Evolutionary conservation across 2,113 vertebrate species (phyloP).

Genomic region (Grammomys surdaster): DNA sequence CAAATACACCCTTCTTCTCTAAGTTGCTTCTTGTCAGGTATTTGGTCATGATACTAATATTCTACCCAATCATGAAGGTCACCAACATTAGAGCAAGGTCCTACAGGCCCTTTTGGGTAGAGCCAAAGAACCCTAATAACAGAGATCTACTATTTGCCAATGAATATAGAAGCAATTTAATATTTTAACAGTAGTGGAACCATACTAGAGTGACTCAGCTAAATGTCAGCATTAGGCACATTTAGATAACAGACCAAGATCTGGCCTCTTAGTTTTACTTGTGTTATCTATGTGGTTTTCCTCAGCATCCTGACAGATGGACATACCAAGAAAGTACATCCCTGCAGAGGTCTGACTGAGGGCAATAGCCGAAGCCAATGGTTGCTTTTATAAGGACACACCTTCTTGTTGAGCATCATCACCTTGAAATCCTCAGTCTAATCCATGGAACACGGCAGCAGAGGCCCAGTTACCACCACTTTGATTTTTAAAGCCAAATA

Average conservation of each 20-base stretch:
- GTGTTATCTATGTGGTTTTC: not conserved
- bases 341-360: slow-evolving; percentile 1
- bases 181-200: not conserved
- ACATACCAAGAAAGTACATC: not conserved
- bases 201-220: not conserved
- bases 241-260: not conserved
- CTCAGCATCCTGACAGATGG: slow-evolving; percentile 43
- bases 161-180: not conserved
- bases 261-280: slow-evolving; percentile 3
- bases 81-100: not conserved
- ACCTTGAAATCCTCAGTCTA: not conserved
- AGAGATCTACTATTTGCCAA: not conserved
- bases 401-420: not conserved
- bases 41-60: not conserved
- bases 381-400: not conserved
- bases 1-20: not conserved
- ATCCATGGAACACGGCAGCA: not conserved
- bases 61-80: not conserved
- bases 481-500: slow-evolving; percentile 40
- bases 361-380: not conserved
- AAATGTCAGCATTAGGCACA: not conserved
- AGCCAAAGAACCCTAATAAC: not conserved
- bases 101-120: not conserved
- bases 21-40: not conserved
- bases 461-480: not conserved